Base-by-base conservation (phyloP, 1,140 invertebrate genomes). In the Venustaconcha ellipsiformis region DNA sequence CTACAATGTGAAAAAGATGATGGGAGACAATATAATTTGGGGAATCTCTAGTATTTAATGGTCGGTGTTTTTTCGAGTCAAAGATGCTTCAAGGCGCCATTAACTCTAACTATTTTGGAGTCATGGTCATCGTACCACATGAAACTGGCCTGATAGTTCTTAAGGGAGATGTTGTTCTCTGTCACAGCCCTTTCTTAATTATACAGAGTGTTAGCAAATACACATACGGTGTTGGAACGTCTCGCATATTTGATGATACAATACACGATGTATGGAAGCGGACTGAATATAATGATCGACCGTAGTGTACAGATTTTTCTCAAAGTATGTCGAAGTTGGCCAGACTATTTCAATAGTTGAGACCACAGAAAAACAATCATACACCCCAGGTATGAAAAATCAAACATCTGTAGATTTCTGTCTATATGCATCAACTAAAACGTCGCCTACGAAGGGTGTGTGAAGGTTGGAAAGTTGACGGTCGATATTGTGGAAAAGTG, bases 111-210 rank as follows among this genome's bases (percentile, higher is more conserved):
- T 58, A 65, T 6, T 12, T 14, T 6, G 26, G 64, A 11, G 69
- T 60, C 48, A 62, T 55, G 55, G 62, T 74, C n/a, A 69, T 78
- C 17, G 20, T 74, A 37, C 76, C 76, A 58, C 55, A 55, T 8
- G 66, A 78, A 30, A 57, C 76, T 8, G 67, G 68, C 6, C 57
- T 78, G 26, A 67, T 72, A 20, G 70, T 78, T 18, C 30, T 78
- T 5, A 74, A 74, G 37, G 76, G 72, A 3, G 76, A 71, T 5
- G 76, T 78, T 0, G 58, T 78, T n/a, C 74, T 70, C 48, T 66
- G 76, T 37, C 76, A 78, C 20, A 64, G 26, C 55, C 70, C 66
- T 20, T 20, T 68, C n/a, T 66, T 66, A 1, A 69, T 78, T 57
- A 26, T 58, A 13, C 23, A 60, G 17, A 30, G 65, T 20, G 57